Evolutionary conservation across 2,797 vertebrate species (phyloP), one percentile per base, ranked within the genome.

Genomic region (Lates japonicus): DNA sequence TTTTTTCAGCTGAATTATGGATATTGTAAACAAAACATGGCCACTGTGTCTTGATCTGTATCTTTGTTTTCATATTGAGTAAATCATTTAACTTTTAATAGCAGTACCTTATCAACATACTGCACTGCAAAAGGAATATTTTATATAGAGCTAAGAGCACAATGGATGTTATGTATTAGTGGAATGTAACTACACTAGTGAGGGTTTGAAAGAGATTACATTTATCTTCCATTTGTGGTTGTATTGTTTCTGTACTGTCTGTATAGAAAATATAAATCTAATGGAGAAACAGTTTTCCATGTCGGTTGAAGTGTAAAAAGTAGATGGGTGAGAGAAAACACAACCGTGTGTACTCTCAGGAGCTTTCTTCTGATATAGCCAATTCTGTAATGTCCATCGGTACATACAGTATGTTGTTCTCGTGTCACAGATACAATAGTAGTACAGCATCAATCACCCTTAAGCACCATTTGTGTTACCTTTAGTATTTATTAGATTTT

Each of bases 51-150:
- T 63, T 44, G n/a, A 66, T 70, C 3, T 46, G 10, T 54, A 37
- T 44, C 62, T 42, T 52, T 68, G 31, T 70, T 66, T 3, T 10
- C 14, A 57, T 61, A 35, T 61, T 66, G 31, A 41, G n/a, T n/a
- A 70, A 51, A 57, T 35, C 19, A 49, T 67, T 48, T 22, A 0
- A 46, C 2, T 70, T 65, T 63, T 70, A 77, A 78, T 55, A 58
- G 49, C n/a, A 22, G 3, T 72, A 14, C 13, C 33, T 66, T 67
- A 70, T 79, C 75, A 58, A 70, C 16, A 66, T 62, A 64, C 58
- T 78, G 55, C 31, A 39, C 11, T 54, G 7, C 37, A 19, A 73
- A 79, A 25, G 22, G 58, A 16, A 61, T 52, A 19, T 68, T 64
- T 77, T 49, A 63, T 16, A 33, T 10, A 71, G 20, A 54, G 65